These are phyloP conservation scores for Diplolepis rosae DNA, from an alignment of 2,888 invertebrate genomes.

Conservation along the genomic window DNA sequence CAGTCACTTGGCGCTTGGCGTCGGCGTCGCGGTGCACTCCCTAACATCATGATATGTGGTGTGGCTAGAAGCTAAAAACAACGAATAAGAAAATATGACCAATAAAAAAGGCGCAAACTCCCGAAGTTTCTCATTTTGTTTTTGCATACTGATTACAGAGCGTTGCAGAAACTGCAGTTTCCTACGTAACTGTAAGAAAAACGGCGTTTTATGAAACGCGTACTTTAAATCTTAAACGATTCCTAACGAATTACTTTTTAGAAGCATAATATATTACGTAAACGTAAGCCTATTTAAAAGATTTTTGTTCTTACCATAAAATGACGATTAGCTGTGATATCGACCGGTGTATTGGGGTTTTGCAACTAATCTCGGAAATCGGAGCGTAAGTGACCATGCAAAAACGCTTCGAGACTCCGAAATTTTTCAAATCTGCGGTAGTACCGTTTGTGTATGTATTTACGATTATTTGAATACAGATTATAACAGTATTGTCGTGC, in stretches of 20 bases:
- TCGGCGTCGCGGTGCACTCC: slow-evolving; percentile 91
- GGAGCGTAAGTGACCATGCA: slow-evolving; percentile 25
- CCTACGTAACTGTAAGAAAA: slow-evolving; percentile 66
- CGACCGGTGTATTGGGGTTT: slow-evolving; percentile 65
- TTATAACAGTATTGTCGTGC: neutral
- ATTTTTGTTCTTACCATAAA: slow-evolving; percentile 53
- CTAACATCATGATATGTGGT: slow-evolving; percentile 98
- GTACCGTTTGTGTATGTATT: neutral
- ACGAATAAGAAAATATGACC: neutral
- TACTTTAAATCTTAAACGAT: slow-evolving; percentile 46
- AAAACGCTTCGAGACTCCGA: neutral
- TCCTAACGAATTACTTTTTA: slow-evolving; percentile 52
- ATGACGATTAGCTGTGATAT: slow-evolving; percentile 72
- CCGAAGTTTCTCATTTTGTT: slow-evolving; percentile 16
- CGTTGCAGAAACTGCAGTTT: slow-evolving; percentile 69
- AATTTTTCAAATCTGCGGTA: slow-evolving; percentile 7
- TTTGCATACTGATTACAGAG: slow-evolving; percentile 56
- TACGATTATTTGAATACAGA: neutral
- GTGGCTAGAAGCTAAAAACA: slow-evolving; percentile 64
- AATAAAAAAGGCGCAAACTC: slow-evolving; percentile 2
- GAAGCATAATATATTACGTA: slow-evolving; percentile 49
- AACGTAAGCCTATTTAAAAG: slow-evolving; percentile 45
- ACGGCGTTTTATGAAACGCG: slow-evolving; percentile 36
- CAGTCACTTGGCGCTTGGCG: slow-evolving; percentile 96
- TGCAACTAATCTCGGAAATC: slow-evolving; percentile 40